Conservation (phyloP, 2,888 invertebrate genomes). For the Pecten maximus region DNA sequence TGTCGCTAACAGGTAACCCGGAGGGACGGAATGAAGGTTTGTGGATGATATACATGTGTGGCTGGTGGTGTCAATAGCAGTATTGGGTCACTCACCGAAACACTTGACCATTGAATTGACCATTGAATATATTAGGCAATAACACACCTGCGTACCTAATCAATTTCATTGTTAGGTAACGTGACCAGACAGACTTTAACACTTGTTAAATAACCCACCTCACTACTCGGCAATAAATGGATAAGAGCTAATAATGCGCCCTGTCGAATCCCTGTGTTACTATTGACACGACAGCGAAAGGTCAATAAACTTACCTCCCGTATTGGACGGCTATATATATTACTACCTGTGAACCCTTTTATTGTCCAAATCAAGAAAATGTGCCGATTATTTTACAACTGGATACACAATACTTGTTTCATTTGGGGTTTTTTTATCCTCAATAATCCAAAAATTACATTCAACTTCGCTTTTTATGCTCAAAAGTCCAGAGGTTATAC, state of each 20-base stretch:
- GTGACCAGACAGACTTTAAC: not conserved
- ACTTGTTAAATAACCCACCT: not conserved
- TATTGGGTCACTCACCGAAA: not conserved
- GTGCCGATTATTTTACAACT: not conserved
- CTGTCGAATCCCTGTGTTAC: not conserved
- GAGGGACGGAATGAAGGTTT: too few relatives aligned
- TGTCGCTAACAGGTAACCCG: too few relatives aligned
- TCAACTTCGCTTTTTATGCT: too few relatives aligned
- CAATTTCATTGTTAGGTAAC: slow-evolving; percentile 4
- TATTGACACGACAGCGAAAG: not conserved
- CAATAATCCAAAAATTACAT: too few relatives aligned
- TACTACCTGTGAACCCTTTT: not conserved
- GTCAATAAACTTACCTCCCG: not conserved
- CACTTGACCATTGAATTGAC: not conserved
- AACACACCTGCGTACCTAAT: not conserved
- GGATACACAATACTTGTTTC: too few relatives aligned
- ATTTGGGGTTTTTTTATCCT: too few relatives aligned
- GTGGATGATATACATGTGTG: too few relatives aligned
- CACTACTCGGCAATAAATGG: not conserved
- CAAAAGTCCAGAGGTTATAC: too few relatives aligned
- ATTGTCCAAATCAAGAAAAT: not conserved
- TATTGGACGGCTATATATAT: not conserved
- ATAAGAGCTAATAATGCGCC: not conserved
- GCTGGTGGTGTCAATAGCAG: too few relatives aligned
- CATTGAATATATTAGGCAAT: not conserved